Conservation (phyloP, 2,797 vertebrate genomes). For the Thripadectes ignobilis region DNA sequence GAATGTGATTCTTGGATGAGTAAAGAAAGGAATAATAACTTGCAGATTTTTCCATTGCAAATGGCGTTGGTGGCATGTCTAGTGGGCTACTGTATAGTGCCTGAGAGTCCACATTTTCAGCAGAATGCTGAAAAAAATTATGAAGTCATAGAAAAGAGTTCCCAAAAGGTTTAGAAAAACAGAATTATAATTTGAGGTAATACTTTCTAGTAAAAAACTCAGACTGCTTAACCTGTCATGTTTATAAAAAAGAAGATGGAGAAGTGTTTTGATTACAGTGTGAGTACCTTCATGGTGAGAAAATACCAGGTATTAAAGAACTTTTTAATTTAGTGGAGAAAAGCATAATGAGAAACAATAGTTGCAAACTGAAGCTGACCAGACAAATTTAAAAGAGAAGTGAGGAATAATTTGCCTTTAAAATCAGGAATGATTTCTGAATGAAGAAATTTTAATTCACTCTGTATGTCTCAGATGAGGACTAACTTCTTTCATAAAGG, state of each 20-base stretch:
- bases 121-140: not conserved
- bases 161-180: not conserved
- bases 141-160: not conserved
- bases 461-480: not conserved
- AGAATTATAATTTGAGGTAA: not conserved
- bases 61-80: not conserved
- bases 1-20: not conserved
- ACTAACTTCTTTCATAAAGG: not conserved
- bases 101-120: fast-evolving
- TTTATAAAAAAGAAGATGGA: not conserved
- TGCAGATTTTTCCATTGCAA: not conserved
- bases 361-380: not conserved
- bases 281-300: not conserved
- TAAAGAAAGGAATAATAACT: not conserved
- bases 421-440: not conserved
- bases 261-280: not conserved
- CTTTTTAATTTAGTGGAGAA: not conserved
- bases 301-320: not conserved
- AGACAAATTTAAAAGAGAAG: not conserved
- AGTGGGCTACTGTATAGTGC: not conserved
- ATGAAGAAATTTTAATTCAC: not conserved
- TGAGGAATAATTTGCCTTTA: not conserved
- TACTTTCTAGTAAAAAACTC: not conserved
- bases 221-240: not conserved
- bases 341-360: not conserved